Evolutionary conservation across 2,888 invertebrate species (phyloP).

Genomic region (Platycheirus rosarum): DNA sequence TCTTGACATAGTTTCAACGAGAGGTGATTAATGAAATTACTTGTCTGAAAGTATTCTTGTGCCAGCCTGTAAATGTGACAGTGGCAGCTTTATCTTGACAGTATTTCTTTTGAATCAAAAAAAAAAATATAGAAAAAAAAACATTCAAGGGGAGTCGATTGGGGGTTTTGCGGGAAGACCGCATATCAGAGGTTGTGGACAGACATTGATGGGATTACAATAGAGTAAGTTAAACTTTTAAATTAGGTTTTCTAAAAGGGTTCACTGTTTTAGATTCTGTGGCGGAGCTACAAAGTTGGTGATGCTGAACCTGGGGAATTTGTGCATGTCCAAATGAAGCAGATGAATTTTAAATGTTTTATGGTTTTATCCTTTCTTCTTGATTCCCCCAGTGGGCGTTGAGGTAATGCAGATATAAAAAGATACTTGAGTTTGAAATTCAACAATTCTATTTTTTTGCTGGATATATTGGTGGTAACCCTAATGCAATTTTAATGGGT

Average conservation of each 20-base stretch:
- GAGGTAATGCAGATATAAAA: too few species aligned
- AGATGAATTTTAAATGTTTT: conserved; percentile 55
- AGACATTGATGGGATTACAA: conserved; percentile 69
- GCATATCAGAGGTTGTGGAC: conserved; percentile 52
- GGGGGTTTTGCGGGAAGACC: conserved; percentile 34
- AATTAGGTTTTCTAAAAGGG: conserved; percentile 56
- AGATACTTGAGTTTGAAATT: too few species aligned
- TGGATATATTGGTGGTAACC: too few species aligned
- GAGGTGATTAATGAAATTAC: conserved; percentile 73
- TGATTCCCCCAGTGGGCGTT: too few species aligned
- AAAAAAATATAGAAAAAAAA: conserved; percentile 6
- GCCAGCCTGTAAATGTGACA: conserved; percentile 43
- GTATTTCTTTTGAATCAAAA: not conserved
- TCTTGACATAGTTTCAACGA: conserved; percentile 71
- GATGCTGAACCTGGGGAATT: not conserved
- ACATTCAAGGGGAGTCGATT: conserved; percentile 41
- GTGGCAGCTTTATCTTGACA: conserved; percentile 19
- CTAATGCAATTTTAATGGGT: too few species aligned
- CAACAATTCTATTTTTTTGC: too few species aligned
- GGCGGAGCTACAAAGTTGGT: conserved; percentile 48
- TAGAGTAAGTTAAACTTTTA: conserved; percentile 66
- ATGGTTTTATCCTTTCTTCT: too few species aligned
- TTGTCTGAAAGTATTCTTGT: conserved; percentile 54
- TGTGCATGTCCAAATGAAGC: conserved; percentile 25
- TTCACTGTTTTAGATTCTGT: conserved; percentile 61